phyloP scores from a whole-genome alignment of 2,113 vertebrate species.

The Pogona vitticeps region DNA sequence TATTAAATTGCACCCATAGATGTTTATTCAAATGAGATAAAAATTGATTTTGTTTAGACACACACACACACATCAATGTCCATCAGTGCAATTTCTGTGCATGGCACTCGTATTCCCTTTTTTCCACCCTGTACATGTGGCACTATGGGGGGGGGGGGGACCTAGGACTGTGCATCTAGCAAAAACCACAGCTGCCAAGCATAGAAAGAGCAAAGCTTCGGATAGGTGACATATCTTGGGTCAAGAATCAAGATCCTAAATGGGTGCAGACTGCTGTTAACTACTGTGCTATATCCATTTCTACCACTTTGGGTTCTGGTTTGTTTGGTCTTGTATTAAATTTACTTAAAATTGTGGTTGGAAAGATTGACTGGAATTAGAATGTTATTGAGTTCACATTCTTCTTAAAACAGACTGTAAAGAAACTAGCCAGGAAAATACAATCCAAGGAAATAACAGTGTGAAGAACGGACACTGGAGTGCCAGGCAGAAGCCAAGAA shows the following conservation, averaged over 20 bases:
- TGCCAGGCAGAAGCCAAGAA: neutral
- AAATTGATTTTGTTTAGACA: slow-evolving; percentile 11
- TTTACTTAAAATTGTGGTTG: slow-evolving; percentile 8
- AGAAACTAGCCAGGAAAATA: slow-evolving; percentile 1
- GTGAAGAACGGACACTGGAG: slow-evolving; percentile 26
- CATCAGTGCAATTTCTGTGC: neutral
- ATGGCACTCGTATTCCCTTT: neutral
- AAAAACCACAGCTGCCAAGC: slow-evolving; percentile 11
- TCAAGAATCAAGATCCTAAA: neutral
- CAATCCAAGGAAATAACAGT: slow-evolving; percentile 34
- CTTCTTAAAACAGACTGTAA: slow-evolving; percentile 28
- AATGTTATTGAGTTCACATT: slow-evolving; percentile 13
- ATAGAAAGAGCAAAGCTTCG: slow-evolving; percentile 10
- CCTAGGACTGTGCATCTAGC: neutral
- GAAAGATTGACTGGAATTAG: slow-evolving; percentile 23
- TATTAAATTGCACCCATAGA: neutral
- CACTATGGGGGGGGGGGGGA: neutral
- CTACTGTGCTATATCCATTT: slow-evolving; percentile 4
- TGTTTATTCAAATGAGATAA: neutral
- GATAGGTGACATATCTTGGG: neutral
- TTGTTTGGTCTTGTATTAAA: slow-evolving; percentile 18
- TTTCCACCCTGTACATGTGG: neutral
- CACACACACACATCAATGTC: neutral
- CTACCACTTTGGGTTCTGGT: neutral
- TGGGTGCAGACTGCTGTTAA: slow-evolving; percentile 8